Evolutionary conservation across 2,888 invertebrate genomes (phyloP), one percentile per base, ranked within the genome.

Genomic region (Dendrolimus houi): DNA sequence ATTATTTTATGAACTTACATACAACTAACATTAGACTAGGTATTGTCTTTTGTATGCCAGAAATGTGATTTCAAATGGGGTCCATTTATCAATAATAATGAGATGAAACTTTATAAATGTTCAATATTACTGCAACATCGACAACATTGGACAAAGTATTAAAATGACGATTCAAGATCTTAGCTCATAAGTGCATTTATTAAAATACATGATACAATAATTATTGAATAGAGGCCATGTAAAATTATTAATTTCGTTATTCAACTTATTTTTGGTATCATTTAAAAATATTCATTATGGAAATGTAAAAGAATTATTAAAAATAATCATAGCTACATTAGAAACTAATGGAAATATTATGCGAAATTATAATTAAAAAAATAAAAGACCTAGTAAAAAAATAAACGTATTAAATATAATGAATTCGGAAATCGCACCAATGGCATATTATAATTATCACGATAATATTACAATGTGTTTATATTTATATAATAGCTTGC

Each of bases 41-140:
- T 91, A 91, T 91, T 91, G 91, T 91, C 91, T 90, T 91, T 91
- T 87, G 86, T 86, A 88, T 90, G 87, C 86, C 87, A 83, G 85
- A 88, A 80, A 82, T 74, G 78, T 83, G 83, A 84, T 83, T 68
- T 66, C 29, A 29, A 79, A 87, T 84, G 86, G 85, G 83, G 79
- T 83, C 81, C 71, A 70, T 72, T 71, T 64, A 65, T 67, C 68
- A 71, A 75, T 71, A 70, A 74, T 68, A 71, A 76, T 72, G 71
- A 61, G 64, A 80, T 71, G 65, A 74, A 68, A 67, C 64, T 69
- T 54, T 67, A 69, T 72, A 71, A 74, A 79, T 73, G 70, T 76
- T 77, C 72, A 76, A 79, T 74, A 78, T 81, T 77, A 83, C 76
- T 77, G 83, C 77, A 82, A 85, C 80, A 83, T 75, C 78, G 70